Evolutionary conservation across 2,888 invertebrate genomes (phyloP), one percentile per base, ranked within the genome.

Genomic region (Acronicta alni): DNA sequence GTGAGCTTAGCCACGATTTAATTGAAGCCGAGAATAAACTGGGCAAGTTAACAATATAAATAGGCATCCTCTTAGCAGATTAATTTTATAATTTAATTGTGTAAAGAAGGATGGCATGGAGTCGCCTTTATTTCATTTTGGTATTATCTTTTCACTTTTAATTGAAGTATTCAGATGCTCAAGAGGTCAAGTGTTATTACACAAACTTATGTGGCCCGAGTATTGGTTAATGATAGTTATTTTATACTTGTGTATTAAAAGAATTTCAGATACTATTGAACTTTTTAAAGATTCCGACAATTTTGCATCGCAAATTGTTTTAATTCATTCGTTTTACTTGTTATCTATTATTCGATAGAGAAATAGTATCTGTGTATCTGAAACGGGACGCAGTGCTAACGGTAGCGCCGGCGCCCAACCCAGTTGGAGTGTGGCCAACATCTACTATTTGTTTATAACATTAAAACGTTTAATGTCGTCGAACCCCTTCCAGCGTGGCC

Each of bases 401-500:
- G 82, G 80, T 85, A 85, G 90, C 90, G 91, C 90, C 90, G 90
- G 89, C 89, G 89, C 86, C 85, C 84, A 88, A 84, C 86, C 88
- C 86, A 87, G 82, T 92, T 94, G 93, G 93, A 88, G 53, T 66
- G 51, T 44, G 42, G 91, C 93, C 93, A 94, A 86, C 80, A 77
- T 81, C 82, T 80, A 85, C 83, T 85, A 87, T 91, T 92, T 93
- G 93, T 93, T 92, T 93, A 90, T 90, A 90, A 89, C 85, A 89
- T 89, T 90, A 88, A 90, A 89, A 72, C 67, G 68, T 75, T 76
- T 72, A 77, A 75, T 79, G 67, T 77, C 71, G 48, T 71, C 69
- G 58, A 77, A 73, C 64, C 74, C 63, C 60, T 69, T 53, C 41
- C 41, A 55, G 49, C 62, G 58, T 47, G 49, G 52, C 17, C 51